A percentile compares a stretch with the other conserved stretches of the same genome.
Evolutionary conservation across 2,888 invertebrate genomes (phyloP).

Genomic region (Drosophila infuscata): DNA sequence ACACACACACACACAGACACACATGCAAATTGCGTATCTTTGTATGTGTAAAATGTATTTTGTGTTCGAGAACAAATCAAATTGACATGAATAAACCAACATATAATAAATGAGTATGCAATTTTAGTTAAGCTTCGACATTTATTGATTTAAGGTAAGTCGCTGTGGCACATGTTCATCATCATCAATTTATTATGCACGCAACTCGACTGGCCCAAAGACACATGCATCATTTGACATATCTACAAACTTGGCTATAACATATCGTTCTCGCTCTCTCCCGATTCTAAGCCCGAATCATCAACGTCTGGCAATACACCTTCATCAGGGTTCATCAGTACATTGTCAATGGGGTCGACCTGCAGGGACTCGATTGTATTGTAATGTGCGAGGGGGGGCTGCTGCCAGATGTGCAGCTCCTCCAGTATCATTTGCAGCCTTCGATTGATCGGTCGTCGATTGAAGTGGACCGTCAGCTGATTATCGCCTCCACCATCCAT

Average conservation of each 20-base stretch:
- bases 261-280: slow-evolving; percentile 53
- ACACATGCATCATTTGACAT: slow-evolving; percentile 1
- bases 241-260: slow-evolving; percentile 21
- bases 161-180: slow-evolving; percentile 19
- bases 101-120: slow-evolving; percentile 56
- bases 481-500: slow-evolving; percentile 77
- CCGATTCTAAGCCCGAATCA: slow-evolving; percentile 73
- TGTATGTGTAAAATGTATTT: slow-evolving; percentile 59
- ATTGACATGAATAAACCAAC: slow-evolving; percentile 74
- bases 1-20: background rate
- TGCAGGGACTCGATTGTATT: background rate
- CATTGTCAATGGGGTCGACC: background rate
- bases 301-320: slow-evolving; percentile 14
- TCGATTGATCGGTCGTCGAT: slow-evolving; percentile 26
- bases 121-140: slow-evolving; percentile 15
- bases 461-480: slow-evolving; percentile 39
- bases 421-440: slow-evolving; percentile 31
- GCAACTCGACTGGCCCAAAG: slow-evolving; percentile 23
- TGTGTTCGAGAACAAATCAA: slow-evolving; percentile 55
- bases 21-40: slow-evolving; percentile 18
- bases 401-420: slow-evolving; percentile 30
- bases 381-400: background rate
- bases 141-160: slow-evolving; percentile 14
- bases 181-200: slow-evolving; percentile 43
- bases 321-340: background rate